Evolutionary conservation across 2,888 invertebrate genomes (phyloP), one percentile per base, ranked within the genome.

Genomic region (Conchocele bisecta): DNA sequence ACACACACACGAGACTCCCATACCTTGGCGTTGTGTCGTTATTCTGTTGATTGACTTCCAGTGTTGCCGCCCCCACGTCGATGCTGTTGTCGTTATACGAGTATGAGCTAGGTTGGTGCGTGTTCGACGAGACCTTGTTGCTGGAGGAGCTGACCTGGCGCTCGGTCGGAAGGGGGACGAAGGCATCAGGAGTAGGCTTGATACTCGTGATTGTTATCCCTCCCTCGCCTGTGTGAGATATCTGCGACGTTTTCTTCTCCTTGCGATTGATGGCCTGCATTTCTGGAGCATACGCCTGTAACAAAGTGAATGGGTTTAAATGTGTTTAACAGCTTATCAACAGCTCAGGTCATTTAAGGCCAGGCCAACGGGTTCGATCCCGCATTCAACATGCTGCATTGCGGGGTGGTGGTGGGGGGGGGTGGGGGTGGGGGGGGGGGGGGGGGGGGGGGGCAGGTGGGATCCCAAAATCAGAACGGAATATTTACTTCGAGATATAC

Each of bases 221-320:
- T 5, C 88, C 89, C 17, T 71, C 71, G 42, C 70, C 84, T 35
- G 71, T 70, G 17, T 60, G 70, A 15, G 67, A 48, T 9, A 81
- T 69, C 59, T 82, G 81, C 11, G 83, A 78, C 29, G 76, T 78
- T 61, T 89, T 89, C 68, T 86, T 88, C 70, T 83, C 83, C 64
- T 90, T 89, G 44, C 88, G 86, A 20, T 88, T 87, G 48, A 91
- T 90, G 64, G 85, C 84, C 68, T 91, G 88, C 26, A 91, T 80
- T 48, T 92, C 91, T 35, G 91, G 91, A n/a, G 90, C 89, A 79
- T 91, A 91, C 79, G 91, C 92, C 91, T 91, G 75, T 3, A 67
- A 63, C 39, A 28, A 31, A 44, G n/a, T 3, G 9, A 5, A n/a
- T n/a, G n/a, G n/a, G n/a, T n/a, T n/a, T n/a, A n/a, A n/a, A n/a